Conservation (phyloP, 2,113 vertebrate genomes). For the Penelope pileata region DNA sequence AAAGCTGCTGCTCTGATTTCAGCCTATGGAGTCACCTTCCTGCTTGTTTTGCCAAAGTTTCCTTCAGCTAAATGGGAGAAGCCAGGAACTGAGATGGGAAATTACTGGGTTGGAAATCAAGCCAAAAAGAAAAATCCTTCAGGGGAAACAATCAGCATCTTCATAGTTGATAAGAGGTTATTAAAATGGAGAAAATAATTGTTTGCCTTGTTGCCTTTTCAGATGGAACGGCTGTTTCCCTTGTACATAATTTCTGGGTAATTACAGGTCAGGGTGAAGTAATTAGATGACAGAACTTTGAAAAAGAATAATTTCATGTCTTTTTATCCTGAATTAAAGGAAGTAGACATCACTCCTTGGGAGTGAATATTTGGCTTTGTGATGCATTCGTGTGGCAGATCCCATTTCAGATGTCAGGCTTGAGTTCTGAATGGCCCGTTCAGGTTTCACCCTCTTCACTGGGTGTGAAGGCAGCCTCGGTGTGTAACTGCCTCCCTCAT, state of each 20-base stretch:
- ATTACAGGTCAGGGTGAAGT: slow-evolving; percentile 21
- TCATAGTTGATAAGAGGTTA: neutral
- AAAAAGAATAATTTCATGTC: neutral
- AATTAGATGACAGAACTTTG: slow-evolving; percentile 21
- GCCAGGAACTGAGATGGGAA: neutral
- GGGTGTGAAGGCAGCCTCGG: neutral
- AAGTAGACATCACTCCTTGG: neutral
- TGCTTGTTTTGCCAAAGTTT: slow-evolving; percentile 21
- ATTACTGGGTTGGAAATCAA: neutral
- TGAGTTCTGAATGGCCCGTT: neutral
- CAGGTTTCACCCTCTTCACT: neutral
- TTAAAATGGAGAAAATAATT: slow-evolving; percentile 40
- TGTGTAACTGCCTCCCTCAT: rapidly evolving
- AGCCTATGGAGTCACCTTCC: slow-evolving; percentile 36
- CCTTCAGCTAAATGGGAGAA: slow-evolving; percentile 2
- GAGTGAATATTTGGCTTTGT: neutral
- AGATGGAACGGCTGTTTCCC: neutral
- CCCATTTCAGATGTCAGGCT: neutral
- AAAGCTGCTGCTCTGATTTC: slow-evolving; percentile 43
- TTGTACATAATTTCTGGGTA: slow-evolving; percentile 1
- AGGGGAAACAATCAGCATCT: neutral
- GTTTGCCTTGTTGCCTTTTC: slow-evolving; percentile 23
- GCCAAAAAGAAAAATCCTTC: neutral
- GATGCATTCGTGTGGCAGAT: neutral
- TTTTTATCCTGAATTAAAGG: neutral